Conservation (phyloP, 2,113 vertebrate genomes). For the Oophaga pumilio region DNA sequence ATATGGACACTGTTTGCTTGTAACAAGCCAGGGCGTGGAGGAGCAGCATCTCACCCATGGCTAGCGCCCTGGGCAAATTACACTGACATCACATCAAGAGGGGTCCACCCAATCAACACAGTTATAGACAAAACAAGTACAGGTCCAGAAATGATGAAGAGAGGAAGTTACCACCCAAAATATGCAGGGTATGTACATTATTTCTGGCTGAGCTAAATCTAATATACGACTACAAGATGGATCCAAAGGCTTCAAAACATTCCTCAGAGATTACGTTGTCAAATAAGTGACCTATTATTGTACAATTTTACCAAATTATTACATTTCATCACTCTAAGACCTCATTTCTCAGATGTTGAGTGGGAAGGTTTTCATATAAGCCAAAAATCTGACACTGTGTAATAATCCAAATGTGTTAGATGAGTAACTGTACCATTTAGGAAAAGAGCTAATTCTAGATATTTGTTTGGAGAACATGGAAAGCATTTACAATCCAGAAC, state of each 20-base stretch:
- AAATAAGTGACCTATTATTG: slow-evolving; percentile 11
- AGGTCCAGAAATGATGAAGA: background rate
- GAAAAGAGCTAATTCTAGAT: background rate
- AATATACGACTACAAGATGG: background rate
- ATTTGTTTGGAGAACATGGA: slow-evolving; percentile 21
- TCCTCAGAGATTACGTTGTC: background rate
- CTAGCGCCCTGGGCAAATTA: no score
- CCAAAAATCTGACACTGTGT: slow-evolving; percentile 40
- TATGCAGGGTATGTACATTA: background rate
- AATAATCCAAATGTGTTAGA: slow-evolving; percentile 32
- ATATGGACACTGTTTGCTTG: no score
- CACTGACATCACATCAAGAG: background rate
- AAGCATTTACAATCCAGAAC: fast-evolving
- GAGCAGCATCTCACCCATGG: no score
- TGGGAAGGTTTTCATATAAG: slow-evolving; percentile 33
- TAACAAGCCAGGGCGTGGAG: no score
- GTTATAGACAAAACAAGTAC: background rate
- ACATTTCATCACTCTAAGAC: background rate
- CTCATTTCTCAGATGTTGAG: slow-evolving; percentile 42
- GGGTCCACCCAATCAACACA: background rate
- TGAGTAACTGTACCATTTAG: slow-evolving; percentile 36
- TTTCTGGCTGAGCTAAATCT: background rate
- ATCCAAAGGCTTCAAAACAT: background rate
- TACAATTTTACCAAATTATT: background rate
- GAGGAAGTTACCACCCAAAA: background rate